Conservation (phyloP, 1,140 invertebrate species). For the Drosophila elegans region DNA sequence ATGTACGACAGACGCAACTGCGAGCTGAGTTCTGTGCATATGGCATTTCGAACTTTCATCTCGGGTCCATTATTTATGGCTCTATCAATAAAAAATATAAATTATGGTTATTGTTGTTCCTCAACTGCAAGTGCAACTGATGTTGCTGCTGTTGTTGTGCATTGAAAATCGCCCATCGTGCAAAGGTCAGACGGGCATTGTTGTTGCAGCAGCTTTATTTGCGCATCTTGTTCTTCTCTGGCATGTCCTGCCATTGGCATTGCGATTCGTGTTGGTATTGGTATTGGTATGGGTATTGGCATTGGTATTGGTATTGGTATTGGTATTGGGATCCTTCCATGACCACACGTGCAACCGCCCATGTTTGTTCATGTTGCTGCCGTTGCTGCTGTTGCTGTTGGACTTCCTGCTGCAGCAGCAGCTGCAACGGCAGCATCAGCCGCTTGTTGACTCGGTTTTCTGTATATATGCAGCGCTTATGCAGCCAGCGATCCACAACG, state of each 20-base stretch:
- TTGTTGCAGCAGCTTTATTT: conserved; percentile 75
- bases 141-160: conserved; percentile 15
- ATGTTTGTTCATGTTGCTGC: conserved; percentile 50
- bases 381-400: conserved; percentile 18
- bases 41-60: conserved; percentile 40
- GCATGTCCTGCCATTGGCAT: conserved; percentile 30
- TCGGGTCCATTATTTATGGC: conserved; percentile 65
- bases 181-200: conserved; percentile 70
- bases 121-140: conserved; percentile 21
- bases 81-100: conserved; percentile 79
- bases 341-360: conserved; percentile 47
- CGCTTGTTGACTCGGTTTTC: conserved; percentile 60
- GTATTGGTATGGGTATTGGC: conserved; percentile 34
- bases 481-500: conserved; percentile 47
- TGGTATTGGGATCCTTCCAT: conserved; percentile 46
- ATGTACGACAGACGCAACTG: conserved; percentile 76
- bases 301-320: conserved; percentile 39
- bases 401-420: conserved; percentile 10
- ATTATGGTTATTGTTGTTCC: conserved; percentile 73
- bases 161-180: conserved; percentile 45
- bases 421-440: conserved; percentile 36
- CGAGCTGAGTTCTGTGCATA: conserved; percentile 55
- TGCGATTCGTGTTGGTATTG: conserved; percentile 8
- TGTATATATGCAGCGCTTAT: conserved; percentile 69
- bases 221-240: conserved; percentile 44